Base-by-base conservation (phyloP, 2,113 vertebrate species). In the Lophius piscatorius region DNA sequence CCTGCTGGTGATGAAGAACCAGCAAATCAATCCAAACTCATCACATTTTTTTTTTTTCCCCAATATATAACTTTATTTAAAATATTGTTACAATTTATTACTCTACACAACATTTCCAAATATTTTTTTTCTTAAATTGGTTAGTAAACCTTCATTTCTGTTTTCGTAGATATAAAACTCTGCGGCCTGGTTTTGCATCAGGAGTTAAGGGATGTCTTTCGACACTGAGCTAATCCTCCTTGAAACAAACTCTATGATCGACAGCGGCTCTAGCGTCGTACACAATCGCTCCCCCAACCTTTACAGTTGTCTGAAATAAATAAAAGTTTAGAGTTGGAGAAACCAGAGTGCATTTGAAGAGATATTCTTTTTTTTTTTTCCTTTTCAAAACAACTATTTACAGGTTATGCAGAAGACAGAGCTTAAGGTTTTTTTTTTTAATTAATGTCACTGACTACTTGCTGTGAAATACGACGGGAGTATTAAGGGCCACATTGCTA, bases 61-160 rank as follows among this genome's bases (percentile, higher is more conserved):
- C 86, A 90, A 90, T 88, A 89, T 83, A 85, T 87, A 75, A 85
- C 83, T 91, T 92, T 92, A 91, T 92, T 92, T 91, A 91, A 92
- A 92, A 92, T 91, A 88, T 83, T 90, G 85, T 90, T 91, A 91
- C 88, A 91, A 88, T 88, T 88, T 89, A 88, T 90, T 80, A 89
- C 82, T 89, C 84, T 91, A 91, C 88, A 90, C 87, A 81, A 86
- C 85, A 91, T 84, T 82, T 87, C 80, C 66, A 81, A 86, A 82
- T 58, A 55, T 65, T 67, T 75, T 70, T 67, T 76, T 87, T 73
- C 47, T 68, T 75, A 81, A 47, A 78, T 71, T 84, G 77, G 87
- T 91, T 89, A 89, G 87, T 90, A 85, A 90, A 89, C 85, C 85
- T 77, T 86, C 49, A 71, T 76, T 80, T 63, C 12, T 33, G 44